Conservation (phyloP, 2,888 invertebrate genomes). For the Papilio elwesi region DNA sequence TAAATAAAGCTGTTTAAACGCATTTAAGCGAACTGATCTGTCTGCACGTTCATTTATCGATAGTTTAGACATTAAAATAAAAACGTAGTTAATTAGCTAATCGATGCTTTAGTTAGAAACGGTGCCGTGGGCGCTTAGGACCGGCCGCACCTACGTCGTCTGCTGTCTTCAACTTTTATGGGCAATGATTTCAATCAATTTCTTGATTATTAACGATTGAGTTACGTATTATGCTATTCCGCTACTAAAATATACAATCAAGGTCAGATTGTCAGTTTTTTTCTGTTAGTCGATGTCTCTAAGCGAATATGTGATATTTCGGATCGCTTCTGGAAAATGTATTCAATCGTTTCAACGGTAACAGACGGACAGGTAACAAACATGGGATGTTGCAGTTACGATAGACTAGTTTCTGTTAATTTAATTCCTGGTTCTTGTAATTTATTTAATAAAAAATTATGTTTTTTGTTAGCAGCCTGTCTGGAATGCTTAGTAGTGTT, state of each 20-base stretch:
- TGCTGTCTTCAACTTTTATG: conserved; percentile 48
- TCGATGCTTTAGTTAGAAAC: conserved; percentile 56
- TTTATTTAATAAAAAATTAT: not conserved
- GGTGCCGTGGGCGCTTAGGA: conserved; percentile 53
- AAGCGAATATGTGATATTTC: conserved; percentile 25
- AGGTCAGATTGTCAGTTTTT: conserved; percentile 39
- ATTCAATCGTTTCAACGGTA: conserved; percentile 34
- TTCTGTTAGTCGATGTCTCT: conserved; percentile 33
- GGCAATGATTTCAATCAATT: conserved; percentile 47
- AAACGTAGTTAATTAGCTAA: conserved; percentile 58
- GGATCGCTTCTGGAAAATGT: conserved; percentile 37
- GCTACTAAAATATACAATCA: conserved; percentile 42
- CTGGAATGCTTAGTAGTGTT: not conserved
- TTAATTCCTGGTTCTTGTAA: conserved; percentile 13
- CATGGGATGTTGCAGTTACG: conserved; percentile 18
- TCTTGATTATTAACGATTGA: conserved; percentile 48
- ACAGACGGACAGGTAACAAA: conserved; percentile 26
- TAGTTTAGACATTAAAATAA: conserved; percentile 50
- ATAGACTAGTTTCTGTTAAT: conserved; percentile 21
- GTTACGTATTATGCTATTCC: conserved; percentile 44
- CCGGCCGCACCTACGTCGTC: conserved; percentile 52
- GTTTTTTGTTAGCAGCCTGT: not conserved
- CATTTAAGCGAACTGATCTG: conserved; percentile 17
- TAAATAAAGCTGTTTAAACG: not conserved
- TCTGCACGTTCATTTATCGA: conserved; percentile 42